Evolutionary conservation across 2,888 invertebrate genomes (phyloP), one percentile per base, ranked within the genome.

Genomic region (Ichneumon xanthorius): DNA sequence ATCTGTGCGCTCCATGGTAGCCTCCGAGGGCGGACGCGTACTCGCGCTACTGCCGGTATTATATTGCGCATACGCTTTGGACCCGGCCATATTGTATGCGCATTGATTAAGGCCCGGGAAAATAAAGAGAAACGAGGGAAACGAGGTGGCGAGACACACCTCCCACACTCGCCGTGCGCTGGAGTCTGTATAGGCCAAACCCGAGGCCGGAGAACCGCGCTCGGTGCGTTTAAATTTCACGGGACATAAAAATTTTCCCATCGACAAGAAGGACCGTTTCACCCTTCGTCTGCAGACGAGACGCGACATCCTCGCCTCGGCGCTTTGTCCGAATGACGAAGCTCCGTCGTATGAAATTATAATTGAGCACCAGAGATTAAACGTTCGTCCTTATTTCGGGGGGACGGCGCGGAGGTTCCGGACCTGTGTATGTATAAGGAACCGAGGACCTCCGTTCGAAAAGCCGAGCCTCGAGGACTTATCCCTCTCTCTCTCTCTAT

Each of bases 31-130:
- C 72, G 65, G 63, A 65, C 40, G 63, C n/a, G 48, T 7, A 37
- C 50, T 50, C 50, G 65, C 76, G 37, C 63, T 63, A 48, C 65
- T 19, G 37, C n/a, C 22, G 45, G 68, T 75, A 61, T 70, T 22
- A 37, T 58, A 58, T 72, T 63, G 30, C 30, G 16, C 14, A 6
- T 30, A 16, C 33, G 11, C 65, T 30, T 11, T 4, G 26, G 37
- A 45, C 19, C 37, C 50, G 45, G 45, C 26, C 30, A 37, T 75
- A 80, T 55, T 76, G 48, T 89, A 90, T 90, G 88, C 89, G 90
- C 90, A 89, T 90, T 88, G 88, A 90, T 91, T 90, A 90, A 77
- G 65, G 7, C 45, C 45, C 22, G 40, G 65, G 72, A 63, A 83
- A 83, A 83, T 79, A 70, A 61, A 79, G 68, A 53, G 26, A 50